Evolutionary conservation across 2,113 vertebrate genomes (phyloP).

Genomic region (Phaetusa simplex): DNA sequence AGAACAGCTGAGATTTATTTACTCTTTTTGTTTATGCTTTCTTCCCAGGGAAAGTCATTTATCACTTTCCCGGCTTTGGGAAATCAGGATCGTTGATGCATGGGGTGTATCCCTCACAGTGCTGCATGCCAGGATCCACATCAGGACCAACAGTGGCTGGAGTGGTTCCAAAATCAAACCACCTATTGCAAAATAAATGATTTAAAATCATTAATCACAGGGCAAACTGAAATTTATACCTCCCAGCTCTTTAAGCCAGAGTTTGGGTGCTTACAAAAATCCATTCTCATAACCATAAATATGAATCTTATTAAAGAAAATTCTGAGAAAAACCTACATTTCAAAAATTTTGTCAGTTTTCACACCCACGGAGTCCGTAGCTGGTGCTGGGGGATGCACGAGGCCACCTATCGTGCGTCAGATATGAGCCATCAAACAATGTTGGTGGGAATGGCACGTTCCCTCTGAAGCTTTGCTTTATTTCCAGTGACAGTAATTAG

Average conservation of each 20-base stretch:
- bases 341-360: neutral
- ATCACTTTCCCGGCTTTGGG: neutral
- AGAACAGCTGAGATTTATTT: neutral
- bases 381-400: neutral
- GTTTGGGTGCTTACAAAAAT: neutral
- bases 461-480: neutral
- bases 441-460: neutral
- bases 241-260: neutral
- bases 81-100: neutral
- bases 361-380: neutral
- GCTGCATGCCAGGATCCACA: neutral
- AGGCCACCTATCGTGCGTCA: too few relatives aligned
- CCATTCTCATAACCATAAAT: neutral
- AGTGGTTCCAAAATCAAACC: neutral
- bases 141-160: neutral
- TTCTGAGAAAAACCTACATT: neutral
- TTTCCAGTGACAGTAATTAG: neutral
- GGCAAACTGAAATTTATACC: neutral
- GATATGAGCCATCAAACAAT: accelerated
- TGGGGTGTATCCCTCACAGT: neutral
- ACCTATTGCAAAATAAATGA: neutral
- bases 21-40: neutral
- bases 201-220: neutral
- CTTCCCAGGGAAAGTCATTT: neutral
- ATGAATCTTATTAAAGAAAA: neutral